A percentile compares a stretch with the other conserved stretches of the same genome.
Conservation (phyloP, 2,113 vertebrate genomes). For the Hippocampus guttulatus region DNA sequence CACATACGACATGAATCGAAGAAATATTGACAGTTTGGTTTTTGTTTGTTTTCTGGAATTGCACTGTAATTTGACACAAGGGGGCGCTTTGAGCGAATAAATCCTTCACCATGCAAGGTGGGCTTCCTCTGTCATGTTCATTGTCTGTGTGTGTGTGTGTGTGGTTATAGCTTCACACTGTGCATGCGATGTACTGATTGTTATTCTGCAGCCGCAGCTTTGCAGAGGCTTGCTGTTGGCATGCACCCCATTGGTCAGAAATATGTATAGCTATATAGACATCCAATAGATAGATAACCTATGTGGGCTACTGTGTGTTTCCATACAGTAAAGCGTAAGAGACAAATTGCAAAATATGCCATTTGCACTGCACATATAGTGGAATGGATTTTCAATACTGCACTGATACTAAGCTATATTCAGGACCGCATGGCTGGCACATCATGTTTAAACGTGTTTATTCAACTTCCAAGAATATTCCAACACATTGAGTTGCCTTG, state of each 20-base stretch:
- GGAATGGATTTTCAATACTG: not conserved
- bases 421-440: no score
- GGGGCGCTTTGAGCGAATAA: conserved; percentile 46
- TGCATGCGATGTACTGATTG: conserved; percentile 39
- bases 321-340: not conserved
- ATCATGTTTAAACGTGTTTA: no score
- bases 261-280: not conserved
- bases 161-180: no score
- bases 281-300: not conserved
- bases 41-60: conserved; percentile 7
- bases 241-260: conserved; percentile 2
- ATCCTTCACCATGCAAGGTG: conserved; percentile 9
- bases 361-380: not conserved
- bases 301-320: not conserved
- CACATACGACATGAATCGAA: not conserved
- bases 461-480: no score
- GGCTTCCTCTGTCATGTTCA: conserved; percentile 45
- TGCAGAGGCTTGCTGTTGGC: conserved; percentile 28
- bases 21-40: not conserved
- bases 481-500: no score
- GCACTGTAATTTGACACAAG: conserved; percentile 29
- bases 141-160: conserved; percentile 43
- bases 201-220: conserved; percentile 37
- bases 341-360: not conserved
- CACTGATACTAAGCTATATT: not conserved